A percentile compares a stretch with the other conserved stretches of the same genome.
Evolutionary conservation across 2,797 vertebrate genomes (phyloP).

Genomic region (Morelia viridis): DNA sequence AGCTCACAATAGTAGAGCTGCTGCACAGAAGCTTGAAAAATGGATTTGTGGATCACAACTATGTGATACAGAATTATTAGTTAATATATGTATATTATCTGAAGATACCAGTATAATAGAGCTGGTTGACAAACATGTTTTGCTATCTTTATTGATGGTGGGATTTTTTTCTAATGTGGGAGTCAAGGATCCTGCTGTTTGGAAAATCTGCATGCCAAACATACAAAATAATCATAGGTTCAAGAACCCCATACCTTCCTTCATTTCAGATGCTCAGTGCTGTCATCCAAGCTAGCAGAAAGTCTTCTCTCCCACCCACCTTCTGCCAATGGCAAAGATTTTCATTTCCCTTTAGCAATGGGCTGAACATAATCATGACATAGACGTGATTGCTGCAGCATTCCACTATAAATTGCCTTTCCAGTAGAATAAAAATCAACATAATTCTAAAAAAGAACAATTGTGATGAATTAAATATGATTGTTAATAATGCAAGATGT

Average conservation of each 20-base stretch:
- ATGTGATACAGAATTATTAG: neutral
- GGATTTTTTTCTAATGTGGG: neutral
- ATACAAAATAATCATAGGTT: neutral
- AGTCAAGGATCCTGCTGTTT: neutral
- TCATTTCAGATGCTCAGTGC: neutral
- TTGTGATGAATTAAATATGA: neutral
- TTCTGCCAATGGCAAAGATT: neutral
- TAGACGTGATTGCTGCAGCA: neutral
- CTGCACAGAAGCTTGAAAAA: neutral
- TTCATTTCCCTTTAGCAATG: neutral
- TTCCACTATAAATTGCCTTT: neutral
- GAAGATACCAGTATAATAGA: neutral
- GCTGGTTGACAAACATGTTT: neutral
- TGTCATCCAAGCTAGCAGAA: conserved; percentile 12
- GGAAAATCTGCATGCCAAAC: neutral
- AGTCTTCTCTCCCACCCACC: neutral
- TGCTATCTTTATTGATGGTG: no score
- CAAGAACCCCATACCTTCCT: neutral
- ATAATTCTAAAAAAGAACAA: conserved; percentile 4
- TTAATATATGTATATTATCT: neutral
- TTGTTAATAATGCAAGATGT: neutral
- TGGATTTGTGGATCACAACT: neutral
- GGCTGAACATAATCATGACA: neutral
- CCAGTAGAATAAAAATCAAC: conserved; percentile 4
- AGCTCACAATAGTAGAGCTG: neutral